Evolutionary conservation across 2,888 invertebrate genomes (phyloP).

Genomic region (Noctuana brunneofusca): DNA sequence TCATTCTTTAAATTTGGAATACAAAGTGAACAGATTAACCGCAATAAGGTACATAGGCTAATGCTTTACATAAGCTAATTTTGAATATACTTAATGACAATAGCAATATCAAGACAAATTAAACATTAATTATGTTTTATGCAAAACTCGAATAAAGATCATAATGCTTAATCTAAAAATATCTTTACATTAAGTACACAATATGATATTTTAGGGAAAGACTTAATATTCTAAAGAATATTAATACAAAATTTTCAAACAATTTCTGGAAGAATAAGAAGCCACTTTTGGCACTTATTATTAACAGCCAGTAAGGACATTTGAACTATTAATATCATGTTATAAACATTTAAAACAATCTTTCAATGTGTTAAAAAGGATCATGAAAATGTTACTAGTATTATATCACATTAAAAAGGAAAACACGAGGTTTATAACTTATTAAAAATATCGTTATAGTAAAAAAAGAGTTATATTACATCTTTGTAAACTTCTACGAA

Average conservation of each 20-base stretch:
- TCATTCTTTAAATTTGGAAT: neutral
- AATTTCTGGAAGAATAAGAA: slow-evolving; percentile 43
- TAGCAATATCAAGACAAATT: neutral
- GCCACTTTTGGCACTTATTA: slow-evolving; percentile 68
- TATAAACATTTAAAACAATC: neutral
- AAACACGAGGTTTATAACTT: slow-evolving; percentile 15
- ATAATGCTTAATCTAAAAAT: neutral
- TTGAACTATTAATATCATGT: neutral
- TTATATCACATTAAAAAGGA: slow-evolving; percentile 35
- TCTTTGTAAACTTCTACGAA: slow-evolving; percentile 12
- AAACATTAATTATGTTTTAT: no score
- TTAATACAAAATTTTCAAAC: slow-evolving; percentile 6
- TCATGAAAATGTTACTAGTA: slow-evolving; percentile 22
- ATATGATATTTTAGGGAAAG: slow-evolving; percentile 1
- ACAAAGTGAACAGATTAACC: neutral
- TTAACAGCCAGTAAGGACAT: slow-evolving; percentile 21
- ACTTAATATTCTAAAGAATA: slow-evolving; percentile 14
- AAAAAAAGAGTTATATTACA: neutral
- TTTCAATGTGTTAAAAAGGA: neutral
- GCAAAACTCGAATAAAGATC: slow-evolving; percentile 6
- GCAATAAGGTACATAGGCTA: no score
- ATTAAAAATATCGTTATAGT: slow-evolving; percentile 15
- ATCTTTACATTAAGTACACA: slow-evolving; percentile 21
- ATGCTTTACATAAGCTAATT: neutral
- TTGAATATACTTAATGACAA: slow-evolving; percentile 5